These are phyloP conservation scores for Mirza zaza DNA, from an alignment of 2,113 vertebrate species.

Conservation along the genomic window DNA sequence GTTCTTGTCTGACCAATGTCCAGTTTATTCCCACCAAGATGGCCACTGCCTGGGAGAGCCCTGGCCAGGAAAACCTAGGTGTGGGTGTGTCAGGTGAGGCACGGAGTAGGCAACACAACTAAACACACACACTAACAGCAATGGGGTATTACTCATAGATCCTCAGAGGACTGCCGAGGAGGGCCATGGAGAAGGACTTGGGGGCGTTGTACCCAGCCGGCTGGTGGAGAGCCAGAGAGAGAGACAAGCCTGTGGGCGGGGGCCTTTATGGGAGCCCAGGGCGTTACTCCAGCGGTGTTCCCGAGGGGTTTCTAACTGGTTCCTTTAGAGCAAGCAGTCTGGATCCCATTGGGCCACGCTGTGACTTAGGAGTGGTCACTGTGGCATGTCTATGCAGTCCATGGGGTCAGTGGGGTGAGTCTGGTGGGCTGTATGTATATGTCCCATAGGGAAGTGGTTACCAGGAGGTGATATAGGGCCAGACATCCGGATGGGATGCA, in stretches of 20 bases:
- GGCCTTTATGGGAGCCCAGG: neutral
- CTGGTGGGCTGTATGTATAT: neutral
- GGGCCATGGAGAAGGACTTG: neutral
- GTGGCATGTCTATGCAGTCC: accelerated
- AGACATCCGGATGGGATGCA: neutral
- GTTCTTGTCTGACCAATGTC: neutral
- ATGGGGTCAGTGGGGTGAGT: neutral
- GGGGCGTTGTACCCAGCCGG: neutral
- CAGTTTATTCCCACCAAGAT: neutral
- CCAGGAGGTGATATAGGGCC: neutral
- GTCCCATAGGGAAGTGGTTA: no score
- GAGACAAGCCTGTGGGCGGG: neutral
- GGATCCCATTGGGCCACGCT: neutral
- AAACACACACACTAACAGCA: neutral
- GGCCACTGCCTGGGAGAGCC: neutral
- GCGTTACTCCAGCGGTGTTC: neutral
- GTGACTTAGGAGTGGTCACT: neutral
- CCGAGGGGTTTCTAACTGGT: neutral
- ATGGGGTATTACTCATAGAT: neutral
- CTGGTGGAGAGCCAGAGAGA: neutral
- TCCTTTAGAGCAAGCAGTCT: neutral
- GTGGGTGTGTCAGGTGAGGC: neutral
- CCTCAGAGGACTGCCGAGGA: no score
- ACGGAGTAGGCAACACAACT: neutral
- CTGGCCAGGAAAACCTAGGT: neutral